Evolutionary conservation across 1,140 invertebrate species (phyloP).

Genomic region (Rhopalosiphum maidis): DNA sequence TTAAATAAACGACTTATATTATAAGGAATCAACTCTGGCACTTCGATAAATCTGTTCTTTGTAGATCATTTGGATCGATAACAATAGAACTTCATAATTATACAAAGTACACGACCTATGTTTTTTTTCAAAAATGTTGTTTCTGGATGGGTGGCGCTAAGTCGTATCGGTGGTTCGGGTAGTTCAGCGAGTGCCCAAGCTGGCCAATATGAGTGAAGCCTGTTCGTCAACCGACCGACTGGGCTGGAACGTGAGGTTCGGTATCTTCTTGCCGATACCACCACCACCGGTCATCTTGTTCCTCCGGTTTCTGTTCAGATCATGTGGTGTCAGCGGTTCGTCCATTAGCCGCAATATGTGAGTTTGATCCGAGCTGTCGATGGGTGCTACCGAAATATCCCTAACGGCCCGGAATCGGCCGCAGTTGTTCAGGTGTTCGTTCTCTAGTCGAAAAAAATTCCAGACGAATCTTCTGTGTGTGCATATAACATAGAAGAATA

Average conservation of each 20-base stretch:
- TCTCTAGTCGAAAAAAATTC: conserved; percentile 99
- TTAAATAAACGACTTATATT: neutral
- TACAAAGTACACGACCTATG: neutral
- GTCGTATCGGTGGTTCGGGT: neutral
- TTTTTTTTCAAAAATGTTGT: neutral
- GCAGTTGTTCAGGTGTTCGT: conserved; percentile 99
- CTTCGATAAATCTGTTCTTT: neutral
- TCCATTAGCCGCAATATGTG: conserved; percentile 79
- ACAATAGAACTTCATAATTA: neutral
- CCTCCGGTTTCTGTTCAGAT: conserved; percentile 35
- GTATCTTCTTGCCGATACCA: conserved; percentile 46
- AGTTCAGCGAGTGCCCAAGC: conserved; percentile 32
- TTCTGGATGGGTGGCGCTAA: neutral
- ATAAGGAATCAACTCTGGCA: neutral
- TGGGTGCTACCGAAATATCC: conserved; percentile 96
- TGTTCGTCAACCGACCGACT: conserved; percentile 49
- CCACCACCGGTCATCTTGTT: conserved; percentile 27
- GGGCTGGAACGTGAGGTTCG: conserved; percentile 42
- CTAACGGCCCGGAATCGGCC: conserved; percentile 98
- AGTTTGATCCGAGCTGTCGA: conserved; percentile 84
- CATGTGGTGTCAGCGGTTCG: conserved; percentile 59
- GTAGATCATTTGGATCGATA: neutral
- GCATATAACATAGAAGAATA: neutral
- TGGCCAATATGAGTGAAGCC: conserved; percentile 37
- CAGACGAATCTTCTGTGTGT: conserved; percentile 89